Evolutionary conservation across 92 coral and sea anemone genomes (phyloP), one percentile per base, ranked within the genome.

Genomic region (Montipora capitata): DNA sequence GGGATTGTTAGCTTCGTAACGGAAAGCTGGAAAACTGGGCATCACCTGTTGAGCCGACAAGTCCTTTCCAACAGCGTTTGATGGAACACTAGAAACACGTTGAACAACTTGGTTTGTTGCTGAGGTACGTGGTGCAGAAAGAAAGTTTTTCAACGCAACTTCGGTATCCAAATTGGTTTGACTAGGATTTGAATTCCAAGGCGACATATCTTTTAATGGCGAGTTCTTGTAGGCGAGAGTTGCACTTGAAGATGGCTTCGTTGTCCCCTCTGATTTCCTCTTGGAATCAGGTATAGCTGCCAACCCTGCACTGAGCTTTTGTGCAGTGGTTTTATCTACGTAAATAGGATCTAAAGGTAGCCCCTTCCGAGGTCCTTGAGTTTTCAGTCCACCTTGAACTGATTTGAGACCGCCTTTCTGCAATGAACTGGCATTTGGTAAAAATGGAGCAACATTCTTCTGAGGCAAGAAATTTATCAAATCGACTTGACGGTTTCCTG

Each of bases 21-120:
- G 78, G 72, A 83, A 83, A 73, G 87, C 87, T 13, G 87, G 79
- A n/a, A 83, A 73, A 44, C 62, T 83, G n/a, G 87, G 79, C 4
- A 63, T 63, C 69, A 57, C 63, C 15, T 72, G 44, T 42, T 58
- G 87, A 15, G 72, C 56, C 52, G 86, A 57, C 39, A 20, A 68
- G 6, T 27, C 42, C 7, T 72, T 72, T 72, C 15, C 68, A 39
- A 40, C 35, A 49, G 63, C 20, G 52, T 66, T 65, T 12, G 73
- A 35, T 8, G 45, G 8, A 4, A 41, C 71, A 64, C 15, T 14
- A 62, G 69, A n/a, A 27, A 39, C n/a, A 39, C 52, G 44, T 16
- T 39, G 70, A 59, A 16, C 27, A 42, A 14, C 79, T 35, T 72
- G 79, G 2, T 72, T 83, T 27, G 41, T 69, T 12, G 68, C 49